Percentiles rank a stretch among this genome's conserved stretches.
Conservation (phyloP, 1,140 invertebrate species). For the Drosophila albomicans region DNA sequence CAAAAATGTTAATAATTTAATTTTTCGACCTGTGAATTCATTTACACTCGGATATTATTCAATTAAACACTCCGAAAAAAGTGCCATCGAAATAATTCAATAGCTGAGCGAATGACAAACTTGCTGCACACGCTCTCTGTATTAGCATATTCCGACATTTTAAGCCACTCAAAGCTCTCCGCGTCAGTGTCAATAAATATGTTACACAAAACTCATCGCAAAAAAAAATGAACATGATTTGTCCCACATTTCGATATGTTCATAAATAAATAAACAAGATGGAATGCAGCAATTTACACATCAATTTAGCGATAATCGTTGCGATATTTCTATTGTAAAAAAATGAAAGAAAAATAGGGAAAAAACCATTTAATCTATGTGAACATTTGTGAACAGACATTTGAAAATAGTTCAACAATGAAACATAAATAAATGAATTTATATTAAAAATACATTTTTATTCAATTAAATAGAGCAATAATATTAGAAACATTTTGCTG, state of each 20-base stretch:
- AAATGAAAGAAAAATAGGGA: not conserved
- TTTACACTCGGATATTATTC: slow-evolving; percentile 13
- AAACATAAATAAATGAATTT: not conserved
- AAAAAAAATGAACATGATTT: not conserved
- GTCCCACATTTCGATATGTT: not conserved
- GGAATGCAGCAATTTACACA: not conserved
- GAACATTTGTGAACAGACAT: too few relatives aligned
- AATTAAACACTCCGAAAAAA: slow-evolving; percentile 16
- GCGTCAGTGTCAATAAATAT: not conserved
- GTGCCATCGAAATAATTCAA: slow-evolving; percentile 20
- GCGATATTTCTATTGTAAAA: not conserved
- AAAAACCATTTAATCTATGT: not conserved
- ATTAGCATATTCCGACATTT: slow-evolving; percentile 13
- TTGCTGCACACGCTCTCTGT: not conserved
- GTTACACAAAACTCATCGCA: not conserved
- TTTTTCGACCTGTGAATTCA: slow-evolving; percentile 18
- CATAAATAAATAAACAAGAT: not conserved
- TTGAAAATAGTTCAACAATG: too few relatives aligned
- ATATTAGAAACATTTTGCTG: too few relatives aligned
- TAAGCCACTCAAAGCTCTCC: slow-evolving; percentile 2
- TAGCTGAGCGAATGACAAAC: slow-evolving; percentile 7
- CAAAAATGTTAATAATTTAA: slow-evolving; percentile 54
- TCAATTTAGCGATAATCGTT: not conserved
- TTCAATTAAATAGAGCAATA: too few relatives aligned
- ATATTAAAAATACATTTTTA: too few relatives aligned